Base-by-base conservation (phyloP, 2,888 invertebrate species). In the Neocrepidodera transversa region DNA sequence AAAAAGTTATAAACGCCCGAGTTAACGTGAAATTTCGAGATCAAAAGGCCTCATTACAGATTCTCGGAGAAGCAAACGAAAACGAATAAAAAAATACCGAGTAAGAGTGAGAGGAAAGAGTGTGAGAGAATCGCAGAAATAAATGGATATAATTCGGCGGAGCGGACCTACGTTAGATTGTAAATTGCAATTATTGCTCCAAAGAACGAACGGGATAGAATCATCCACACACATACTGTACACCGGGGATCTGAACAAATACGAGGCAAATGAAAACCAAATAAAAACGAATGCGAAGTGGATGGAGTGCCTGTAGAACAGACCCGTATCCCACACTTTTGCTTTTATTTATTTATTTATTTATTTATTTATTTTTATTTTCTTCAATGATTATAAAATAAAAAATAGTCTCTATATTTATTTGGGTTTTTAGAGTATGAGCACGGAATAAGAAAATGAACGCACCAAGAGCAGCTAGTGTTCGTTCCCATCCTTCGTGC, bases 201-300 rank as follows among this genome's bases (percentile, higher is more conserved):
- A 49, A 52, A 53, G 36, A 56, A 35, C 47, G 57, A 60, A 52
- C 23, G 51, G 42, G 11, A 49, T 13, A 28, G 50, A 43, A 50
- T 49, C 30, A 42, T 48, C 30, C 42, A 43, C 30, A 53, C 32
- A 43, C 53, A 23, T 32, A 40, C 28, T 11, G 28, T n/a, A 26
- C 28, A 36, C 28, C n/a, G n/a, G n/a, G 48, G 58, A 45, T 51
- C 50, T 60, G 58, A 47, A 63, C 60, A 60, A 60, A 60, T 60
- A 60, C 63, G 51, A 47, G 47, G 59, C 57, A 66, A 73, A 74
- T 76, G 72, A 74, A 74, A 76, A 74, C 71, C 73, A 75, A 76
- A 74, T 73, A 74, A 72, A 72, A 72, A 66, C 58, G 64, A 60
- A 60, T 57, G 48, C 58, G 60, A 45, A 58, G n/a, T n/a, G n/a